A percentile compares a stretch with the other conserved stretches of the same genome.
Conservation (phyloP, 2,888 invertebrate genomes). For the Watsonalla cultraria region DNA sequence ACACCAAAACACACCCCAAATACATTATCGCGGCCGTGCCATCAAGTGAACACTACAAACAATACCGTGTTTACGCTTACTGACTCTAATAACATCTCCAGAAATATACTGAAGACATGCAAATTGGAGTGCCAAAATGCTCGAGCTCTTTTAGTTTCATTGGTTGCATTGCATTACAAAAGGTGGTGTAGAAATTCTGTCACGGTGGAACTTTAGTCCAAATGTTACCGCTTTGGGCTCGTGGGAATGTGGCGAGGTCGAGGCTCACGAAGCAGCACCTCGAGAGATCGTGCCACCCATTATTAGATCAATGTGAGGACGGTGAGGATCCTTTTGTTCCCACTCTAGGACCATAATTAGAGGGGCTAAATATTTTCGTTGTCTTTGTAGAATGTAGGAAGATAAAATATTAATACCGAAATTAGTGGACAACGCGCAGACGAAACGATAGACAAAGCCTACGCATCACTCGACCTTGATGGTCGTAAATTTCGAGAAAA, state of each 20-base stretch:
- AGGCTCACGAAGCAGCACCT: slow-evolving; percentile 43
- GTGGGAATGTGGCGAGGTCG: slow-evolving; percentile 41
- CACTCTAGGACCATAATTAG: slow-evolving; percentile 26
- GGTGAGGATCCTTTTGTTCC: slow-evolving; percentile 30
- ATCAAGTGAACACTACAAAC: slow-evolving; percentile 26
- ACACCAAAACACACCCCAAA: slow-evolving; percentile 40
- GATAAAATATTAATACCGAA: slow-evolving; percentile 5
- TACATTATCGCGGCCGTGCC: slow-evolving; percentile 43
- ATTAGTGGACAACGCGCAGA: slow-evolving; percentile 20
- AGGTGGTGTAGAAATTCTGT: slow-evolving; percentile 19
- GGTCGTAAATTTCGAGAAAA: slow-evolving; percentile 21
- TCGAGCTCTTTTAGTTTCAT: slow-evolving; percentile 18
- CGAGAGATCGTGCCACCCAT: slow-evolving; percentile 45
- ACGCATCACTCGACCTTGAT: slow-evolving; percentile 20
- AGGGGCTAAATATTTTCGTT: slow-evolving; percentile 20
- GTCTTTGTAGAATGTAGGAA: slow-evolving; percentile 14
- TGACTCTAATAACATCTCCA: slow-evolving; percentile 16
- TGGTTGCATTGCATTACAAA: slow-evolving; percentile 27
- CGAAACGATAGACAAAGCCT: slow-evolving; percentile 31
- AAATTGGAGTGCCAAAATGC: slow-evolving; percentile 27
- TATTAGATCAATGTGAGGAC: slow-evolving; percentile 31
- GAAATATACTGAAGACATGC: slow-evolving; percentile 28
- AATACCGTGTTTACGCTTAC: slow-evolving; percentile 16
- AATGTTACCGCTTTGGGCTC: slow-evolving; percentile 30
- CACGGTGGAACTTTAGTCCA: slow-evolving; percentile 21